These are phyloP conservation scores for Drosophila neonasuta DNA, from an alignment of 2,888 invertebrate genomes.

Conservation along the genomic window DNA sequence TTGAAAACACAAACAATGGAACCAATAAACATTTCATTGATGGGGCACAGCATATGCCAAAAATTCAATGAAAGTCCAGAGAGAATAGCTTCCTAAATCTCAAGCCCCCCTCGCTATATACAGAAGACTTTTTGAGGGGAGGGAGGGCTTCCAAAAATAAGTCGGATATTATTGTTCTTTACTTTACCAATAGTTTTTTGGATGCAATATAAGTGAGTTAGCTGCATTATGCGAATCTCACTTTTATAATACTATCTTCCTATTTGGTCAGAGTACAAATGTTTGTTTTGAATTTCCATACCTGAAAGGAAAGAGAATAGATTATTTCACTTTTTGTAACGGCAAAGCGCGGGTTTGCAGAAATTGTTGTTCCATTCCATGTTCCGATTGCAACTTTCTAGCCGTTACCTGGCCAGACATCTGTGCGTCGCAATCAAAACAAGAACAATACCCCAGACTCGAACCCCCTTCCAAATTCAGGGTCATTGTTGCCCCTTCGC, in stretches of 20 bases:
- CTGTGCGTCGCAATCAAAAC: conserved; percentile 63
- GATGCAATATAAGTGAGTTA: conserved; percentile 1
- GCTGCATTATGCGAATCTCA: neutral
- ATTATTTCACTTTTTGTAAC: conserved; percentile 1
- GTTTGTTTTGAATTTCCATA: conserved; percentile 19
- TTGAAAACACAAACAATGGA: conserved; percentile 32
- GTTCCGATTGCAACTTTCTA: conserved; percentile 27
- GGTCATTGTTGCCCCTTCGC: conserved; percentile 23
- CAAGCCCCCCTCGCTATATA: too few species aligned
- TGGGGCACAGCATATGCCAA: conserved; percentile 44
- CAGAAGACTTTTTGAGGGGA: neutral
- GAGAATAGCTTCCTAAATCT: conserved; percentile 13
- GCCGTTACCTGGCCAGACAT: conserved; percentile 56
- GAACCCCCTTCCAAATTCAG: neutral
- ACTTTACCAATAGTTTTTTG: conserved; percentile 28
- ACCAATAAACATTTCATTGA: conserved; percentile 63
- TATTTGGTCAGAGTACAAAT: conserved; percentile 3
- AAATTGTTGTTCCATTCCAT: conserved; percentile 8
- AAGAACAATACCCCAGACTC: conserved; percentile 54
- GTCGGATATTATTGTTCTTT: conserved; percentile 61
- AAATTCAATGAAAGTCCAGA: conserved; percentile 34
- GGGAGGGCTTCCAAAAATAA: conserved; percentile 33
- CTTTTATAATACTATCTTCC: too few species aligned
- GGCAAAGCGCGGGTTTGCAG: neutral
- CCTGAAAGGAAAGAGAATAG: conserved; percentile 39